Evolutionary conservation across 2,113 vertebrate species (phyloP), one percentile per base, ranked within the genome.

Genomic region (Anguilla rostrata): DNA sequence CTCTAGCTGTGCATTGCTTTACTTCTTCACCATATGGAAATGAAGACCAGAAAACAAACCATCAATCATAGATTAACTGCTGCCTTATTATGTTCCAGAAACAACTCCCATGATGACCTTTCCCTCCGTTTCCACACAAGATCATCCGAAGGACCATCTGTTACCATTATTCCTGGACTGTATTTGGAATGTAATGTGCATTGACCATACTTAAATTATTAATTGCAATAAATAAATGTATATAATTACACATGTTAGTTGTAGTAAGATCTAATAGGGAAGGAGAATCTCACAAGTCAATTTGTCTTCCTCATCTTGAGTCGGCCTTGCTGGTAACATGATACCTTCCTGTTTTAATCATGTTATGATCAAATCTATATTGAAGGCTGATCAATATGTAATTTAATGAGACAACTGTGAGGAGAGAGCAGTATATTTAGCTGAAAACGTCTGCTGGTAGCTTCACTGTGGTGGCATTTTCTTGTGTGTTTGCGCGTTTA

Each of bases 261-360:
- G 43, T 46, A 46, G 43, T 46, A 46, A 60, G 14, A 60, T 20
- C 18, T 22, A 22, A 41, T 15, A 81, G 40, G 40, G 34, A 22
- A 82, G 11, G 39, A 82, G 49, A n/a, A 39, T 26, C 22, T 4
- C 4, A 20, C n/a, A 5, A 26, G 41, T n/a, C 22, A 2, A 29
- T 82, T 82, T 82, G 41, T 82, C 81, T 82, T 82, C 4, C 39
- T 82, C 12, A 11, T 78, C 43, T 46, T 46, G 43, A 46, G 43
- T 46, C 8, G 26, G 26, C 26, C 26, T 26, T 60, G 0, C 71
- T n/a, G 71, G 14, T 78, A 78, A 34, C 29, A 15, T 78, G 71
- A 78, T 78, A 26, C 71, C 71, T 78, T 78, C 71, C 11, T 34
- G 75, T 34, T 78, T 78, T 78, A 78, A 78, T 34, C 71, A 26